phyloP scores from a whole-genome alignment of 2,888 invertebrate genomes.

The Actias luna region DNA sequence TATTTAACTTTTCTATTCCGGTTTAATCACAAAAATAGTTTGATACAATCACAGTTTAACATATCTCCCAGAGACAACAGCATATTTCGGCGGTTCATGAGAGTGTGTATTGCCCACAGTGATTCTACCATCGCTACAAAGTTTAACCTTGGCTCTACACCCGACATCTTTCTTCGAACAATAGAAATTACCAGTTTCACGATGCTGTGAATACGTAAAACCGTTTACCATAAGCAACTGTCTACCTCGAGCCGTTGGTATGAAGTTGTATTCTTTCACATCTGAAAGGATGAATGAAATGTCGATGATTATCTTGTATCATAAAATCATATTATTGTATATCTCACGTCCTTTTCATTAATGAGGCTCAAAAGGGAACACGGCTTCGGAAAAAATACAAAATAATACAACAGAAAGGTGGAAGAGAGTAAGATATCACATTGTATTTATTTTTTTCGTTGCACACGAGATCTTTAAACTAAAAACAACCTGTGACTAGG shows the following conservation, averaged over 20 bases:
- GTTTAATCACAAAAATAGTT: neutral
- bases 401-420: too few relatives aligned
- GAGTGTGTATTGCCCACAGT: conserved; percentile 18
- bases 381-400: too few relatives aligned
- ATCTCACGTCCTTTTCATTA: neutral
- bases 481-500: too few relatives aligned
- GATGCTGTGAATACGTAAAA: conserved; percentile 30
- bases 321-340: neutral
- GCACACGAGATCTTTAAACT: too few relatives aligned
- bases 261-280: conserved; percentile 1
- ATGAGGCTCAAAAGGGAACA: too few relatives aligned
- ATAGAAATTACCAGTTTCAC: conserved; percentile 10
- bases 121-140: conserved; percentile 24
- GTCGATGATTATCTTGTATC: neutral
- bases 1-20: neutral
- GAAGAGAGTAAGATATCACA: too few relatives aligned
- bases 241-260: conserved; percentile 26
- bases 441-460: too few relatives aligned
- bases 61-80: conserved; percentile 14
- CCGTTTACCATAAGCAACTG: conserved; percentile 28
- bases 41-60: neutral
- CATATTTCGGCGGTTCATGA: conserved; percentile 25
- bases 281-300: conserved; percentile 5
- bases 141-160: conserved; percentile 37
- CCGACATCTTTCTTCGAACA: conserved; percentile 21